Conservation (phyloP, 2,113 vertebrate species). For the Brachypteracias leptosomus region DNA sequence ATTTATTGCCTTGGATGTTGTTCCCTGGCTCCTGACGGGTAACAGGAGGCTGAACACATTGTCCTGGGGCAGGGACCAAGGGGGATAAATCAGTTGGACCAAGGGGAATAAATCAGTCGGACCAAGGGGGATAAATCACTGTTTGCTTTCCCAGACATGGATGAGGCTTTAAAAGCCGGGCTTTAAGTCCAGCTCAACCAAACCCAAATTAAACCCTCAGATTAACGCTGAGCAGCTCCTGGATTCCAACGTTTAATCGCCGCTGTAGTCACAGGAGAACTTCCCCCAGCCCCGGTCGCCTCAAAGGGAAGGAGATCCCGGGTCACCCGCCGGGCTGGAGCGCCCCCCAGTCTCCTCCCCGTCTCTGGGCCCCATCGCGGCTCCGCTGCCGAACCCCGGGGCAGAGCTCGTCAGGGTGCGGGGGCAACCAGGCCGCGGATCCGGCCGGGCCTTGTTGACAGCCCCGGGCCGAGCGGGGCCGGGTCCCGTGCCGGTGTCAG, state of each 20-base stretch:
- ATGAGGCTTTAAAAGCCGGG: not conserved
- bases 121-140: accelerated
- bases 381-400: not conserved
- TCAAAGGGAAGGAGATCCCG: accelerated
- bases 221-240: accelerated
- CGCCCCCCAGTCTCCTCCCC: accelerated
- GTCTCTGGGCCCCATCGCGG: not conserved
- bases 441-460: not conserved
- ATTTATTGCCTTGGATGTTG: not conserved
- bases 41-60: not conserved
- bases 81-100: accelerated
- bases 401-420: too few relatives aligned
- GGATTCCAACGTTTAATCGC: accelerated
- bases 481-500: too few relatives aligned
- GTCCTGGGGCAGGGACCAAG: accelerated
- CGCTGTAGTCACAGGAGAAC: accelerated
- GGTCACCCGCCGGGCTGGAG: not conserved
- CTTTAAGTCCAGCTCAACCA: not conserved
- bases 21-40: not conserved
- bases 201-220: accelerated
- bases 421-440: not conserved
- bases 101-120: not conserved
- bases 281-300: accelerated
- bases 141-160: accelerated
- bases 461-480: too few relatives aligned